Base-by-base conservation (phyloP, 2,113 vertebrate species). In the Lophochroa leadbeateri region DNA sequence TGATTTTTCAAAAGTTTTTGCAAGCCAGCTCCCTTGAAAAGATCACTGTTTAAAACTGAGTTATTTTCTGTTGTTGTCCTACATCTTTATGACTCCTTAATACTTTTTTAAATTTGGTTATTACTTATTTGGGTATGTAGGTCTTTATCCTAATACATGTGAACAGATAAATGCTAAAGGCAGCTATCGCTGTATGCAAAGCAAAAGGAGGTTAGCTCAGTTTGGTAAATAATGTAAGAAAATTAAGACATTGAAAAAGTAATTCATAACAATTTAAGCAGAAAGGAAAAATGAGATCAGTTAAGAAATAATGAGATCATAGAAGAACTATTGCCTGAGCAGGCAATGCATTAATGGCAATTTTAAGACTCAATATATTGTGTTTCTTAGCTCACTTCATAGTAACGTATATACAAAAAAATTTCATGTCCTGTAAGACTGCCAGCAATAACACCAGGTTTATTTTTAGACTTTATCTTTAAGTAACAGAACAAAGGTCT, bases 381-480 rank as follows among this genome's bases (percentile, higher is more conserved):
- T 58, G 11, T 65, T 64, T 86, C 82, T 94, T 76, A 94, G 52
- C 67, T 92, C 81, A 92, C n/a, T 79, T 31, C 33, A 49, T 13
- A 65, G 28, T 85, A 84, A 86, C 9, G 47, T 44, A 89, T 35
- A 64, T 39, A 72, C 9, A 84, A 78, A 75, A 67, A 74, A 88
- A 47, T 81, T 84, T 71, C 20, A 74, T 9, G 33, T 37, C 19
- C 46, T 68, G 27, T 21, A 13, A 86, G 11, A 46, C 5, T 89
- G 77, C 39, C 81, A 96, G 81, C 57, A 89, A 49, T 49, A 95
- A 87, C 18, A 91, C 13, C 2, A 37, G 68, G 23, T 49, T 86
- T 82, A 85, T 52, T 89, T 90, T 87, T 82, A 87, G 39, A 69
- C 82, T 92, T 92, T 75, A 89, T 90, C 88, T 86, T 50, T 71